phyloP scores from a whole-genome alignment of 2,888 invertebrate species.

The Acronicta alni region DNA sequence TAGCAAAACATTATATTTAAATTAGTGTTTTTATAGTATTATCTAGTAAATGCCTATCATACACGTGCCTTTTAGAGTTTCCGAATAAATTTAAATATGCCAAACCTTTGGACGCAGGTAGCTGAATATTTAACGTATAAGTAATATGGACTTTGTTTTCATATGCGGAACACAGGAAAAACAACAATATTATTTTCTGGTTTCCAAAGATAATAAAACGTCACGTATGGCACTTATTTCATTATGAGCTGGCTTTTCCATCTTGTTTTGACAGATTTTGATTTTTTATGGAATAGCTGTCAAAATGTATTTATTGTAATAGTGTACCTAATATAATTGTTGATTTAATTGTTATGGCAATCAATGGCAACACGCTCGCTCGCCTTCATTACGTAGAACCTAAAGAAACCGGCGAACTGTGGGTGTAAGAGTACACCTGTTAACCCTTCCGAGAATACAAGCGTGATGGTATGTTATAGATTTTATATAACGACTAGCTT shows the following conservation, averaged over 20 bases:
- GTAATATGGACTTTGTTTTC: slow-evolving; percentile 3
- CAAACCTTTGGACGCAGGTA: slow-evolving; percentile 16
- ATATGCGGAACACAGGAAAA: not conserved
- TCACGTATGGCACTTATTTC: not conserved
- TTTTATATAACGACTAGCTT: too few relatives aligned
- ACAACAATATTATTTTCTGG: not conserved
- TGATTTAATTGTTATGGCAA: too few relatives aligned
- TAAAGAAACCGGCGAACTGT: too few relatives aligned
- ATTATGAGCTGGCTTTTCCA: not conserved
- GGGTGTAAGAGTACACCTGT: too few relatives aligned
- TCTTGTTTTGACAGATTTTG: too few relatives aligned
- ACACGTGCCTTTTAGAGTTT: slow-evolving; percentile 7
- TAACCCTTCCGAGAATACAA: too few relatives aligned
- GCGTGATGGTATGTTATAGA: too few relatives aligned
- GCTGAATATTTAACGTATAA: slow-evolving; percentile 23
- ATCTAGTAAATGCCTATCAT: slow-evolving; percentile 1
- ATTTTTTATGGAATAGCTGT: too few relatives aligned
- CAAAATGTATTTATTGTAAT: too few relatives aligned
- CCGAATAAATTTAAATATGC: slow-evolving; percentile 20
- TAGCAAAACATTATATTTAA: slow-evolving; percentile 1
- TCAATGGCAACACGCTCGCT: too few relatives aligned
- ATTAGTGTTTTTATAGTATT: slow-evolving; percentile 6
- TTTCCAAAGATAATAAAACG: not conserved
- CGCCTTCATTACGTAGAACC: too few relatives aligned
- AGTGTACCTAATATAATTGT: too few relatives aligned